Evolutionary conservation across 2,113 vertebrate species (phyloP).

Genomic region (Ahaetulla prasina): DNA sequence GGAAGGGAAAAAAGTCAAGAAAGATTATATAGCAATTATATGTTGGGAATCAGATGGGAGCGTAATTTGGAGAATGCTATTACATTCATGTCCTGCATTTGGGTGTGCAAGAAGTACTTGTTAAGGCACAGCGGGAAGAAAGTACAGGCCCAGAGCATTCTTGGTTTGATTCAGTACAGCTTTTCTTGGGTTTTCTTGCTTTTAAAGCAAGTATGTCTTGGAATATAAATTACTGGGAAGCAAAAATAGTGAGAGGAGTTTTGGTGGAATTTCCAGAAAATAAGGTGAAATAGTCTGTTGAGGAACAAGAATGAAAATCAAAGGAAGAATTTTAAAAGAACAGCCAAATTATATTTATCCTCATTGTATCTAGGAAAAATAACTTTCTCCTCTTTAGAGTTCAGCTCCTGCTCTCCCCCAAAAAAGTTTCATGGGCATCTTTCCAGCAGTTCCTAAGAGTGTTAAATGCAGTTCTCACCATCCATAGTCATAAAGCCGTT

Average conservation of each 20-base stretch:
- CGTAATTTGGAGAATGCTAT: background rate
- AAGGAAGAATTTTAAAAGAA: background rate
- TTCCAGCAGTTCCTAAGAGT: no score
- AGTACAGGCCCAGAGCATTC: background rate
- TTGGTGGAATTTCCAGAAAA: background rate
- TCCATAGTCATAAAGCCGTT: no score
- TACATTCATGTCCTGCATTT: background rate
- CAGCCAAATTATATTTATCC: no score
- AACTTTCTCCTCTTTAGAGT: background rate
- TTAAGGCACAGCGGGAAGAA: background rate
- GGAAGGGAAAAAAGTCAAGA: background rate
- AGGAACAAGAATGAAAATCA: background rate
- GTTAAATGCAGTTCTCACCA: no score
- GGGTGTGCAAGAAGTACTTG: background rate
- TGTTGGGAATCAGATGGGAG: background rate
- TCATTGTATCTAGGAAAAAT: background rate
- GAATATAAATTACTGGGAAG: no score
- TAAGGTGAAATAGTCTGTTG: background rate
- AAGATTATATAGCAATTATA: background rate
- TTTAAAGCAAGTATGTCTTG: background rate
- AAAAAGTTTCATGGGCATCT: no score
- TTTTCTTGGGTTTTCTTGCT: background rate
- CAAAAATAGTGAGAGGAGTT: no score
- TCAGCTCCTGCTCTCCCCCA: no score
- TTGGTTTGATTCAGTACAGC: background rate